Evolutionary conservation across 2,797 vertebrate genomes (phyloP).

Genomic region (Pantherophis alleghaniensis): DNA sequence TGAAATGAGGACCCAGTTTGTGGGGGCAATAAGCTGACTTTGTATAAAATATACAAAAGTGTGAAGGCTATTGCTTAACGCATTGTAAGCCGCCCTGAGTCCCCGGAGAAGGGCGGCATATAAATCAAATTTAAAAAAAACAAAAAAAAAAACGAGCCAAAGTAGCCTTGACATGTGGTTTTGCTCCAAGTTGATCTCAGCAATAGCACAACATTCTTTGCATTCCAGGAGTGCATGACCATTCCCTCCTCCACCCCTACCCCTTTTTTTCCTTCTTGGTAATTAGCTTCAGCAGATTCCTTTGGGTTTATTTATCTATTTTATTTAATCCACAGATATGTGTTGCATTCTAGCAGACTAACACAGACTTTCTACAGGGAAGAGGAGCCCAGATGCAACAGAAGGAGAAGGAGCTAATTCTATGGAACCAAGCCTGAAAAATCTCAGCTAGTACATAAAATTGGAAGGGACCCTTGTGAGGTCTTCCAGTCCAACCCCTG

Average conservation of each 20-base stretch:
- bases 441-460: neutral
- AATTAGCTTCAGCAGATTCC: neutral
- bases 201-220: neutral
- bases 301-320: neutral
- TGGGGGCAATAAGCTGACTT: too few species aligned
- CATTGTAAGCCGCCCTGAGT: too few species aligned
- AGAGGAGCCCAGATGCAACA: neutral
- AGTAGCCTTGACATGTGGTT: slow-evolving; percentile 4
- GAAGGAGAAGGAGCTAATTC: neutral
- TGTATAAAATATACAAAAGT: too few species aligned
- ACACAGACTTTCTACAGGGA: neutral
- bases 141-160: neutral
- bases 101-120: too few species aligned
- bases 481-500: neutral
- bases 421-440: neutral
- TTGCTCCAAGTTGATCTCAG: neutral
- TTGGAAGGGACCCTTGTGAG: neutral
- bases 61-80: too few species aligned
- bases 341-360: neutral
- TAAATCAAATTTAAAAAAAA: too few species aligned
- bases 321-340: neutral
- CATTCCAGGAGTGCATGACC: neutral
- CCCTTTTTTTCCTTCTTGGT: neutral
- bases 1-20: too few species aligned
- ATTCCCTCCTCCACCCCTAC: neutral